phyloP scores from a whole-genome alignment of 2,113 vertebrate species.

The Bagarius yarrelli region DNA sequence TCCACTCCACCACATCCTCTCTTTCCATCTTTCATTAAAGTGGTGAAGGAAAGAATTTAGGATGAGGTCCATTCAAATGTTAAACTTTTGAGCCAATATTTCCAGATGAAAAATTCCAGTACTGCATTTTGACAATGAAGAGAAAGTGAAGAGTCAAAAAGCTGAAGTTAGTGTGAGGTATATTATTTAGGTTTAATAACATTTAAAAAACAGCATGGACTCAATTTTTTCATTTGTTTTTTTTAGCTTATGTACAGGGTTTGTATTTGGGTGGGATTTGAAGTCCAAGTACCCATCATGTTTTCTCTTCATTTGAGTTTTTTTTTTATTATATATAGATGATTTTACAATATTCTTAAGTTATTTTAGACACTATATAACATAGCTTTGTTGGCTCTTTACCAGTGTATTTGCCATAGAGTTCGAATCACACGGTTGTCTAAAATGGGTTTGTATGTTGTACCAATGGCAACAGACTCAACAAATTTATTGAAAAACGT shows the following conservation, averaged over 20 bases:
- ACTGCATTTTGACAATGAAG: not conserved
- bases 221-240: not conserved
- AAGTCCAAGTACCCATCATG: no score
- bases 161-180: not conserved
- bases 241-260: not conserved
- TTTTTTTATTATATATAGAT: no score
- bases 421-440: no score
- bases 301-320: no score
- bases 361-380: no score
- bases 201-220: no score
- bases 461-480: no score
- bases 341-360: no score
- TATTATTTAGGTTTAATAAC: not conserved
- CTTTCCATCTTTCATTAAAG: slow-evolving; percentile 21
- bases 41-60: slow-evolving; percentile 25
- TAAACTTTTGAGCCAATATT: slow-evolving; percentile 1
- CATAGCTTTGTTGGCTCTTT: no score
- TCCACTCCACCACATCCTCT: slow-evolving; percentile 33
- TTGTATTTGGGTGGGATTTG: not conserved
- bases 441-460: no score
- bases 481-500: no score
- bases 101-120: slow-evolving; percentile 2
- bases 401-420: no score
- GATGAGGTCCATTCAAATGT: slow-evolving; percentile 1
- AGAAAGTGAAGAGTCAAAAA: not conserved